Base-by-base conservation (phyloP, 2,888 invertebrate species). In the Stenurella melanura region DNA sequence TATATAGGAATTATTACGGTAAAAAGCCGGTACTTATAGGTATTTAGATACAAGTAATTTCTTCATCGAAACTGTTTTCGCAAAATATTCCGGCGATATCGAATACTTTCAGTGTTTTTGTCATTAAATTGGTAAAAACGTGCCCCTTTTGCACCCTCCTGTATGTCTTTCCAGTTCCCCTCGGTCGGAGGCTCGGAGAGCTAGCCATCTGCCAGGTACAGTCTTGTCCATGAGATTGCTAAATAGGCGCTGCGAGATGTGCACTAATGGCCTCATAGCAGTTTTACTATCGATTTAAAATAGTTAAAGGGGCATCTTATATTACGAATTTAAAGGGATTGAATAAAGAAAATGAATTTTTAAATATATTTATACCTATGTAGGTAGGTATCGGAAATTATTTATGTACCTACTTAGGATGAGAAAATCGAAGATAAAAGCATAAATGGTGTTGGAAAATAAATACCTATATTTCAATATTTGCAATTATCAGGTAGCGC, bases 161-260 rank as follows among this genome's bases (percentile, higher is more conserved):
- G 54, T 76, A 57, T 57, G 26, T 71, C 30, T 71, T 75, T 56
- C 68, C 63, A 30, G 78, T 74, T 77, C 80, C 78, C 78, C 78
- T 78, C 75, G 75, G 75, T 75, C 64, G 50, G 18, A 56, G 56
- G 11, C 15, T 34, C 61, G 34, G 68, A 73, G 18, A 38, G 34
- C 61, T 12, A 63, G 77, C 81, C 81, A 81, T 81, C 81, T 81
- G 81, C 76, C 77, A 71, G 70, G 63, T 72, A 72, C 72, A 72
- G 72, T 72, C n/a, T 50, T 42, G 50, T 50, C 54, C 72, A 72
- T 54, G 30, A 72, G 54, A 63, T 63, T 72, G 19, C 26, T 54
- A 18, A 15, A 66, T 66, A 64, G n/a, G 34, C 38, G 30, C 38
- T 34, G 17, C 63, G 30, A 63, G 18, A 38, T 38, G 17, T 30